Evolutionary conservation across 2,888 invertebrate genomes (phyloP).

Genomic region (Eustalomyia histrio): DNA sequence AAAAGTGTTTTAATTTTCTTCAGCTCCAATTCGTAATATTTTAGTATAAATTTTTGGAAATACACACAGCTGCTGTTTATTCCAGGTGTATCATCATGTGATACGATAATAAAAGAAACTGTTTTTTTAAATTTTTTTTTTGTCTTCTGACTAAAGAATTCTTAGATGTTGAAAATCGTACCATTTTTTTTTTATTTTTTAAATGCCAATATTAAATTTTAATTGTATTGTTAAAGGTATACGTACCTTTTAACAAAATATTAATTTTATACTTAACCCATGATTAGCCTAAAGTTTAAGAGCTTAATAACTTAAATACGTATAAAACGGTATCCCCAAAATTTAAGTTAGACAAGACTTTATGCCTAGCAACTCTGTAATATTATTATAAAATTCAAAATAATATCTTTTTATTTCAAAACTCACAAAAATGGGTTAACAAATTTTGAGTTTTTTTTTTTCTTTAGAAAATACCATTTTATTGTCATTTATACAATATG

Average conservation of each 20-base stretch:
- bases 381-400: too few species aligned
- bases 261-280: not conserved
- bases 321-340: too few species aligned
- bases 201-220: constrained; percentile 9
- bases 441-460: not conserved
- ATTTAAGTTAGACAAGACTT: too few species aligned
- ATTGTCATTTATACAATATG: constrained; percentile 27
- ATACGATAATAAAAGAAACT: not conserved
- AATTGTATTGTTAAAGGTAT: constrained; percentile 27
- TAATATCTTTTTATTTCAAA: too few species aligned
- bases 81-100: constrained; percentile 29
- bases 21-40: not conserved
- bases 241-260: constrained; percentile 14
- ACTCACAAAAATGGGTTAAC: not conserved
- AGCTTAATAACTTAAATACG: too few species aligned
- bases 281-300: not conserved
- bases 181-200: constrained; percentile 29
- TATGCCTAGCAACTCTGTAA: too few species aligned
- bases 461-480: constrained; percentile 13
- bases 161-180: constrained; percentile 7
- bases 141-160: not conserved
- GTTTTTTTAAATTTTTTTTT: constrained; percentile 4
- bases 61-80: constrained; percentile 26
- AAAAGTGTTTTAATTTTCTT: not conserved
- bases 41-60: not conserved